phyloP scores from a whole-genome alignment of 2,888 invertebrate species.

The Philhelius pedissequus region DNA sequence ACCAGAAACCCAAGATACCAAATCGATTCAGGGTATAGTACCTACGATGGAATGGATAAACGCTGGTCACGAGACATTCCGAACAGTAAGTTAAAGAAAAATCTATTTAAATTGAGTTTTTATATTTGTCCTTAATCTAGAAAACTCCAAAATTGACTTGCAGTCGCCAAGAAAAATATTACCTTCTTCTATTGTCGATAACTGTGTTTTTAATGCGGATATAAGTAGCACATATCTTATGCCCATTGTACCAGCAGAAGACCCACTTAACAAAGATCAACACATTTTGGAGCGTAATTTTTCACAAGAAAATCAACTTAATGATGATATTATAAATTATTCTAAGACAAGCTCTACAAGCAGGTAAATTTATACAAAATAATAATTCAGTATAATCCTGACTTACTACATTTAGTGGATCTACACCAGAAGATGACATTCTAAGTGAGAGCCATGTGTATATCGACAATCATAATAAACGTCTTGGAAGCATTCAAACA shows the following conservation, averaged over 20 bases:
- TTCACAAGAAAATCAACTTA: slow-evolving; percentile 18
- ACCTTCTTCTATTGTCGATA: slow-evolving; percentile 71
- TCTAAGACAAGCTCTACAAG: slow-evolving; percentile 75
- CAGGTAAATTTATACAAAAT: slow-evolving; percentile 59
- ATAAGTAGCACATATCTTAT: slow-evolving; percentile 70
- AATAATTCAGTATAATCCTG: neutral
- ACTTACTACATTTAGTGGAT: slow-evolving; percentile 68
- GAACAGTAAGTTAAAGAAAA: slow-evolving; percentile 77
- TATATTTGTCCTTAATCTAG: neutral
- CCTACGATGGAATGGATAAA: slow-evolving; percentile 90
- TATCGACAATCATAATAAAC: slow-evolving; percentile 76
- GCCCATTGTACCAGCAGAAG: slow-evolving; percentile 66
- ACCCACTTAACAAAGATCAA: slow-evolving; percentile 10
- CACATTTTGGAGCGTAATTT: slow-evolving; percentile 8
- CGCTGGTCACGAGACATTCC: slow-evolving; percentile 89
- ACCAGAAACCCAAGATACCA: slow-evolving; percentile 82
- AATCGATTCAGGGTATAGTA: slow-evolving; percentile 94
- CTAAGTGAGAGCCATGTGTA: slow-evolving; percentile 72
- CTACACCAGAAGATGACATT: slow-evolving; percentile 76
- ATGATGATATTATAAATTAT: slow-evolving; percentile 69
- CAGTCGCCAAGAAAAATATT: slow-evolving; percentile 70
- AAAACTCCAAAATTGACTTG: slow-evolving; percentile 41
- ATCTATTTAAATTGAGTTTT: neutral
- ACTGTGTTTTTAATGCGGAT: slow-evolving; percentile 75
- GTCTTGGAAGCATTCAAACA: slow-evolving; percentile 77